These are phyloP conservation scores for Mythimna vitellina DNA, from an alignment of 2,888 invertebrate genomes.

Conservation along the genomic window DNA sequence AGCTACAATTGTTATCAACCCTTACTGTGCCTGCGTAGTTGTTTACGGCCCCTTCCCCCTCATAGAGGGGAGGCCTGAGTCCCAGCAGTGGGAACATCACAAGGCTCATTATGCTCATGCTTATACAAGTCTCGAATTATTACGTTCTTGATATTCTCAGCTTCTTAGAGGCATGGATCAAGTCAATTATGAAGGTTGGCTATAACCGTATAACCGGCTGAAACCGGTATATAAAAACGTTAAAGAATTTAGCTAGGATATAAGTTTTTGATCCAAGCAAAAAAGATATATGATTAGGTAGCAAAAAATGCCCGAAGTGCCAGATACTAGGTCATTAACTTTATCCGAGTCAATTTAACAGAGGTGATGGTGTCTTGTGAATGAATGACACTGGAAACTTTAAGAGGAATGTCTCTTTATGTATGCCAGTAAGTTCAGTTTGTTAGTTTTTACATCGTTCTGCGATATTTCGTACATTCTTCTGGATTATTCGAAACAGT, in stretches of 20 bases:
- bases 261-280: constrained; percentile 29
- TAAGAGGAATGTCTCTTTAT: background rate
- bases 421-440: no score
- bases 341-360: constrained; percentile 25
- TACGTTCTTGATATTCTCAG: background rate
- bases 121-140: no score
- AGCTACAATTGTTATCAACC: no score
- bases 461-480: no score
- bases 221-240: constrained; percentile 20
- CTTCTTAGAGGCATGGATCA: constrained; percentile 15
- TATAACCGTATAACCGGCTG: constrained; percentile 1
- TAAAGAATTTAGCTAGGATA: constrained; percentile 12
- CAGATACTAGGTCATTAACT: constrained; percentile 50
- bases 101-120: no score
- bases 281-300: constrained; percentile 28
- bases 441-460: no score
- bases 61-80: no score
- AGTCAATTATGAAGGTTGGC: constrained; percentile 15
- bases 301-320: constrained; percentile 21
- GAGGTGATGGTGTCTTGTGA: constrained; percentile 19
- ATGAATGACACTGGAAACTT: constrained; percentile 29
- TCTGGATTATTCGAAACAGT: no score
- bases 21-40: no score
- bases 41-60: no score
- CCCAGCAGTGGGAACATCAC: no score